Percentiles rank a stretch among this genome's conserved stretches.
These are phyloP conservation scores for Eupithecia dodoneata DNA, from an alignment of 2,888 invertebrate species.

Conservation along the genomic window DNA sequence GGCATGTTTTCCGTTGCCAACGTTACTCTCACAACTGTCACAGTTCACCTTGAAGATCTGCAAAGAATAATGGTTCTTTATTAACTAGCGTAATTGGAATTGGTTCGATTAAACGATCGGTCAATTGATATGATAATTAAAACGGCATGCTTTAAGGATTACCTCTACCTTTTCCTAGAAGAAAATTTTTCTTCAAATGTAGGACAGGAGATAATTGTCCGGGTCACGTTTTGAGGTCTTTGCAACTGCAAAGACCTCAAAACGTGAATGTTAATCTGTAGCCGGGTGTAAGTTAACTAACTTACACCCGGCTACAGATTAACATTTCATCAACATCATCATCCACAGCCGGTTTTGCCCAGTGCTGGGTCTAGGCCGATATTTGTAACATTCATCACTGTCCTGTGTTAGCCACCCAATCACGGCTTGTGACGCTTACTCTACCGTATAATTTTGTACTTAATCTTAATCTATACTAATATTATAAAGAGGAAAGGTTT, in stretches of 20 bases:
- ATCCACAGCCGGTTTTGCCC: background rate
- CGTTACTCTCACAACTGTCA: slow-evolving; percentile 7
- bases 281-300: background rate
- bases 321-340: background rate
- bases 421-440: background rate
- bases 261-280: too few species aligned
- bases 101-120: slow-evolving; percentile 7
- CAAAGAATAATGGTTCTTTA: background rate
- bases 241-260: too few species aligned
- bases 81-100: slow-evolving; percentile 8
- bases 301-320: slow-evolving; percentile 1
- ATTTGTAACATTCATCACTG: background rate
- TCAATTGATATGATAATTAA: background rate
- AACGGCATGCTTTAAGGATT: background rate
- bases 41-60: slow-evolving; percentile 2
- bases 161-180: background rate
- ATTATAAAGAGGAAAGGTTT: too few species aligned
- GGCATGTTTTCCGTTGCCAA: slow-evolving; percentile 17
- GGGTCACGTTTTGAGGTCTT: background rate
- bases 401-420: background rate
- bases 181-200: background rate
- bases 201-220: background rate
- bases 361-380: background rate
- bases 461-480: too few species aligned
- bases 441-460: too few species aligned